Evolutionary conservation across 2,888 invertebrate genomes (phyloP).

Genomic region (Plebejus argus): DNA sequence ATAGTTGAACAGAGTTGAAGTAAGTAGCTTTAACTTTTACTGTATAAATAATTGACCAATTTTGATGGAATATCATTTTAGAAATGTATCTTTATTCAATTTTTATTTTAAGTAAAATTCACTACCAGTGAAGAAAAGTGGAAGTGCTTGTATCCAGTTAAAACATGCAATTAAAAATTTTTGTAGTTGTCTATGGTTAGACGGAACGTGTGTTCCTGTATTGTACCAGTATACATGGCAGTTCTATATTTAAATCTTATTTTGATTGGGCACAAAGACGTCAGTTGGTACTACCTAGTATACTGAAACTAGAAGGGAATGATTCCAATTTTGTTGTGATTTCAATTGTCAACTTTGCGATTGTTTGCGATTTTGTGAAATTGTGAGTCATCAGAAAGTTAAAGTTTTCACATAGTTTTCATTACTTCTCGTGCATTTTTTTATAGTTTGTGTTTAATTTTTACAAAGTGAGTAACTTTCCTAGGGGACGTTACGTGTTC

Average conservation of each 20-base stretch:
- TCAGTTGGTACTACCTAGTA: neutral
- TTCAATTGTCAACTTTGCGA: conserved; percentile 1
- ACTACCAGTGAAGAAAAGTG: too few species aligned
- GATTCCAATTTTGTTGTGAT: conserved; percentile 7
- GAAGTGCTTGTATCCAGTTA: too few species aligned
- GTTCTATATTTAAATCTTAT: neutral
- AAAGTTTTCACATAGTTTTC: conserved; percentile 17
- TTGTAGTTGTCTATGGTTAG: too few species aligned
- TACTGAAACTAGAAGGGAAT: neutral
- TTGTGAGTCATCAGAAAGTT: conserved; percentile 40
- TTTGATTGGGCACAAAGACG: neutral
- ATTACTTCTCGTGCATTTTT: neutral
- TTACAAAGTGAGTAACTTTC: conserved; percentile 31
- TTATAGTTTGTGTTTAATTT: conserved; percentile 43
- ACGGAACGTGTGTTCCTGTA: neutral
- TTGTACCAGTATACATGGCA: neutral
- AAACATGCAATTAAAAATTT: too few species aligned
- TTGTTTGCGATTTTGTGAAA: conserved; percentile 27
- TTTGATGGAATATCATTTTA: too few species aligned
- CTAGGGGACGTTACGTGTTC: conserved; percentile 45
- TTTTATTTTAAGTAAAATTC: too few species aligned
- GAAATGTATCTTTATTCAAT: too few species aligned
- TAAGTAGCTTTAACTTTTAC: too few species aligned
- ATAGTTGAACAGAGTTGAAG: too few species aligned
- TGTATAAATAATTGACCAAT: too few species aligned